Base-by-base conservation (phyloP, 1,140 invertebrate species). In the Heterodera schachtii region DNA sequence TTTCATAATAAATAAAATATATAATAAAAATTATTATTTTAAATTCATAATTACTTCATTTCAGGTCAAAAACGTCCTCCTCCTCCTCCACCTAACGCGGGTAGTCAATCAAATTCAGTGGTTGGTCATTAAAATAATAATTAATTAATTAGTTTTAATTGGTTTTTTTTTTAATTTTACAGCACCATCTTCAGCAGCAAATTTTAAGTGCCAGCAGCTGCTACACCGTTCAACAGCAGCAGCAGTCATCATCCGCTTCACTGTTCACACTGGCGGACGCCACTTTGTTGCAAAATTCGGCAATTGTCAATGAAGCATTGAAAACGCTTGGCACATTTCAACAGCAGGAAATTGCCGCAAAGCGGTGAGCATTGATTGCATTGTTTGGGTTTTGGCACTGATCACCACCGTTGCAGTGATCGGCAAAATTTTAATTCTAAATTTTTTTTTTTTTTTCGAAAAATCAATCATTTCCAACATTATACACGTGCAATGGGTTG, bases 321-420 rank as follows among this genome's bases (percentile, higher is more conserved):
- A 66, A 78, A 13, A 47, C 21, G 31, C 77, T 69, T 69, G 49
- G 47, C 11, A 49, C 66, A 43, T 31, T 52, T 2, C 76, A 78
- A 21, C 76, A 78, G 69, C 77, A 78, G 3, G 77, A 78, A 70
- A 78, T 78, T 78, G 77, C 77, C 66, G 77, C 77, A 46, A 78
- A 78, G 70, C 44, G 77, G 77, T 78, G 60, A 13, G 47, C 49
- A 52, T 52, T 52, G 31, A 31, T 31, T 31, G 31, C 31, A 31
- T 31, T 31, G 31, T 31, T 31, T 31, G 31, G 31, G 31, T 31
- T 31, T 31, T 31, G 31, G 31, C 31, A 1, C 1, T 31, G 31
- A 31, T 31, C 31, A 31, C 31, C 31, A 31, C 31, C 31, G 31
- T 31, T 0, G 31, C 31, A 31, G 31, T 31, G 31, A 31, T 31